Evolutionary conservation across 2,888 invertebrate species (phyloP).

Genomic region (Microctonus aethiopoides): DNA sequence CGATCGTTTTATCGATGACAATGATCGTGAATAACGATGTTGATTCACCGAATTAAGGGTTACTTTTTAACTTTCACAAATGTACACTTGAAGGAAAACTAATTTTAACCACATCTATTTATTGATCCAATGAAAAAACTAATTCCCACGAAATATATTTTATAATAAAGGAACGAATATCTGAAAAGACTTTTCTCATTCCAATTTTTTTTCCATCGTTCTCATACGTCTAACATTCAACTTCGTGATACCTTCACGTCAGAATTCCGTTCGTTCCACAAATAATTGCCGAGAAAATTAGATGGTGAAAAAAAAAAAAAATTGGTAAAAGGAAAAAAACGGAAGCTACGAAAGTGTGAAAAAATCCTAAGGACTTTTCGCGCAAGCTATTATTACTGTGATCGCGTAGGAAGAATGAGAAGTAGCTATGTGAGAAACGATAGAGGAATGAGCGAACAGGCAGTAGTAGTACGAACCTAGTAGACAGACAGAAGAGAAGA

Average conservation of each 20-base stretch:
- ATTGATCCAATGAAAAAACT: background rate
- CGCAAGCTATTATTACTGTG: slow-evolving; percentile 53
- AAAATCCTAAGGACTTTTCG: slow-evolving; percentile 41
- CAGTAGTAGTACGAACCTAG: slow-evolving; percentile 22
- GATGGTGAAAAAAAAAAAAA: slow-evolving; percentile 36
- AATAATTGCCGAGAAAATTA: slow-evolving; percentile 50
- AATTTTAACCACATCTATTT: slow-evolving; percentile 15
- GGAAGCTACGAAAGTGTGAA: slow-evolving; percentile 30
- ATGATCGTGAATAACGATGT: slow-evolving; percentile 42
- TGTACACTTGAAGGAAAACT: background rate
- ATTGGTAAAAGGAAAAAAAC: slow-evolving; percentile 31
- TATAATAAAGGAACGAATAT: too few relatives aligned
- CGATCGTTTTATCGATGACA: slow-evolving; percentile 35
- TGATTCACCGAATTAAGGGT: slow-evolving; percentile 39
- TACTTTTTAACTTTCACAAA: slow-evolving; percentile 5
- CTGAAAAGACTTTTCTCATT: background rate
- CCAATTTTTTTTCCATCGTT: background rate
- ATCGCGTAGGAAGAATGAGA: slow-evolving; percentile 43
- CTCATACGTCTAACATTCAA: background rate
- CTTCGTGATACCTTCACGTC: background rate
- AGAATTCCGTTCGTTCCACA: slow-evolving; percentile 50
- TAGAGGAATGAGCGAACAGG: slow-evolving; percentile 21
- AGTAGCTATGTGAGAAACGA: slow-evolving; percentile 20
- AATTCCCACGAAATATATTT: background rate
- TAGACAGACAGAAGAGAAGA: slow-evolving; percentile 42